phyloP scores from a whole-genome alignment of 2,888 invertebrate species.

The Lepidocyrtinus sp. region DNA sequence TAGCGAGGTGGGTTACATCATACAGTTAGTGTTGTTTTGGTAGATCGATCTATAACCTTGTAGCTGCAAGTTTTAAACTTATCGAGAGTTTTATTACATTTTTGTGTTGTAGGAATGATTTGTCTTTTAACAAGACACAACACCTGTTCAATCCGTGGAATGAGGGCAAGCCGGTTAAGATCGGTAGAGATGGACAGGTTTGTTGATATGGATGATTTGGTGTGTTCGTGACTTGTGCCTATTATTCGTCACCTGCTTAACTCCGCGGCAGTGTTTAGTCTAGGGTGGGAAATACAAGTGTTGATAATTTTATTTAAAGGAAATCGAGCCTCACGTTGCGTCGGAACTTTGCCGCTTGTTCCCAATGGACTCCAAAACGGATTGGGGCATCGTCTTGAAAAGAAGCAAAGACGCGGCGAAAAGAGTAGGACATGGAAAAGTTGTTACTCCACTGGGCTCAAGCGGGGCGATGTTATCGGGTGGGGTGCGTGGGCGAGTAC shows the following conservation, averaged over 20 bases:
- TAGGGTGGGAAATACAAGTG: neutral
- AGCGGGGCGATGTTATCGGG: constrained; percentile 42
- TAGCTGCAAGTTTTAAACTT: neutral
- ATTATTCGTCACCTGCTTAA: neutral
- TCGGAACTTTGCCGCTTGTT: constrained; percentile 95
- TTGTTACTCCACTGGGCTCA: constrained; percentile 75
- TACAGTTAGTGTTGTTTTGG: neutral
- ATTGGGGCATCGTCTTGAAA: constrained; percentile 88
- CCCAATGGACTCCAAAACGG: constrained; percentile 89
- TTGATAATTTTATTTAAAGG: constrained; percentile 76
- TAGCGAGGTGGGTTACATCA: too few species aligned
- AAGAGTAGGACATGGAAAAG: constrained; percentile 75
- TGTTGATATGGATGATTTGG: too few species aligned
- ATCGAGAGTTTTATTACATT: neutral
- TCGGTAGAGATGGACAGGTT: constrained; percentile 93
- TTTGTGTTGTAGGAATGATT: constrained; percentile 80
- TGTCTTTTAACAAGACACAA: constrained; percentile 91
- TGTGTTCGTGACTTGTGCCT: neutral
- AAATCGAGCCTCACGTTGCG: constrained; percentile 96
- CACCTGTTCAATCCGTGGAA: constrained; percentile 98
- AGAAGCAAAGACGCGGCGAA: constrained; percentile 89
- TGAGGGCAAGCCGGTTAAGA: constrained; percentile 98
- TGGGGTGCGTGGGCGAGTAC: constrained; percentile 42
- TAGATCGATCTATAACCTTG: neutral
- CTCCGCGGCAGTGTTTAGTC: neutral